Conservation (phyloP, 2,888 invertebrate species). For the Allophyes oxyacanthae region DNA sequence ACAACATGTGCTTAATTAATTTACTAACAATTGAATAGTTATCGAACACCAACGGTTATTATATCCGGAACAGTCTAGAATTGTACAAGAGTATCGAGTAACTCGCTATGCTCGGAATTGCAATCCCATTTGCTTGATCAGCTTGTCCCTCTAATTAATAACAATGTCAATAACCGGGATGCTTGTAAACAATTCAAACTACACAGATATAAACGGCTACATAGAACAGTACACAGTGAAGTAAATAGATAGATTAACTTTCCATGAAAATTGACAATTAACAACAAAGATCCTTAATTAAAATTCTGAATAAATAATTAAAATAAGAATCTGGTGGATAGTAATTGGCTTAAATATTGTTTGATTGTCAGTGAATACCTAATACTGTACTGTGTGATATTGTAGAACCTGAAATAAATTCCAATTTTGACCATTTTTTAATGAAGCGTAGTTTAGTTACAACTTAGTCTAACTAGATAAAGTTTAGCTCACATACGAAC, state of each 20-base stretch:
- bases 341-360: too few species aligned
- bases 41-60: conserved; percentile 13
- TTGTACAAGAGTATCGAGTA: conserved; percentile 25
- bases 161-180: conserved; percentile 33
- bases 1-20: neutral
- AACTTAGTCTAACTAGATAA: too few species aligned
- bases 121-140: conserved; percentile 39
- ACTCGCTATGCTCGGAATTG: conserved; percentile 31
- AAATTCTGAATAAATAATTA: too few species aligned
- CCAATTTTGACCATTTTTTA: too few species aligned
- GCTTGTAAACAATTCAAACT: conserved; percentile 24
- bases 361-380: too few species aligned
- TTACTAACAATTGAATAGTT: conserved; percentile 5
- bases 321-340: too few species aligned
- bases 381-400: too few species aligned
- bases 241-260: neutral
- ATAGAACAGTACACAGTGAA: neutral
- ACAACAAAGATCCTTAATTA: too few species aligned
- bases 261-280: too few species aligned
- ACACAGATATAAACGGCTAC: neutral
- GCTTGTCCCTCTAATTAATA: conserved; percentile 48
- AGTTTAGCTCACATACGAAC: neutral
- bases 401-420: too few species aligned
- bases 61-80: conserved; percentile 8
- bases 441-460: too few species aligned